These are phyloP conservation scores for Cheiracanthium punctorium DNA, from an alignment of 2,888 invertebrate genomes.

Conservation along the genomic window DNA sequence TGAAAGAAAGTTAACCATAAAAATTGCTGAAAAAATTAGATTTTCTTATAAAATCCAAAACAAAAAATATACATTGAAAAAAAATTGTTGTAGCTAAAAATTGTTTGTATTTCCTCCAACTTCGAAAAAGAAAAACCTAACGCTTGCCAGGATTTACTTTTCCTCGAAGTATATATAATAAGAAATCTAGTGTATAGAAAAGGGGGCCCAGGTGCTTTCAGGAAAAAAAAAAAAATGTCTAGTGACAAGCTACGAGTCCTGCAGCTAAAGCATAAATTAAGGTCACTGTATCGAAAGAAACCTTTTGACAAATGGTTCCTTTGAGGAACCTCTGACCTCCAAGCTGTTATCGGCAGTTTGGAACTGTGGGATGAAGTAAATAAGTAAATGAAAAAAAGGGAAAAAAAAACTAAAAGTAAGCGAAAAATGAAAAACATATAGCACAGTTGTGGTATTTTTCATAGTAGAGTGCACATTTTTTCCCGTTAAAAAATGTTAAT, in stretches of 20 bases:
- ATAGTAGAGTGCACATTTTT: too few species aligned
- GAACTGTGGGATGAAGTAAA: neutral
- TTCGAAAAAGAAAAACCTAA: neutral
- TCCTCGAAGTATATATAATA: constrained; percentile 10
- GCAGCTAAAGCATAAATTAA: constrained; percentile 53
- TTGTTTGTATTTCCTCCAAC: neutral
- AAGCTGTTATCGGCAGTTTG: constrained; percentile 42
- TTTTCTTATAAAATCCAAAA: neutral
- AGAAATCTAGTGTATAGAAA: neutral
- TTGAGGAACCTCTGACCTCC: constrained; percentile 48
- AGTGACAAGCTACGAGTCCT: constrained; percentile 1
- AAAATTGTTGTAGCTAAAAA: too few species aligned
- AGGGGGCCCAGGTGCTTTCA: neutral
- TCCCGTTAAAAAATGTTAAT: too few species aligned
- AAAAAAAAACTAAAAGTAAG: too few species aligned
- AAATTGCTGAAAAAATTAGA: too few species aligned
- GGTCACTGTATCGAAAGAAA: constrained; percentile 61
- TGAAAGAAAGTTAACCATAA: too few species aligned
- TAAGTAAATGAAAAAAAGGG: neutral
- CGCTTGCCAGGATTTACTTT: neutral
- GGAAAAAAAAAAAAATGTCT: neutral
- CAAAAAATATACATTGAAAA: neutral
- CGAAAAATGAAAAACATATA: too few species aligned
- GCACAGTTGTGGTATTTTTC: too few species aligned
- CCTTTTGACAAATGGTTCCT: constrained; percentile 55